These are phyloP conservation scores for Tragopan temminckii DNA, from an alignment of 2,797 vertebrate genomes.

Conservation along the genomic window DNA sequence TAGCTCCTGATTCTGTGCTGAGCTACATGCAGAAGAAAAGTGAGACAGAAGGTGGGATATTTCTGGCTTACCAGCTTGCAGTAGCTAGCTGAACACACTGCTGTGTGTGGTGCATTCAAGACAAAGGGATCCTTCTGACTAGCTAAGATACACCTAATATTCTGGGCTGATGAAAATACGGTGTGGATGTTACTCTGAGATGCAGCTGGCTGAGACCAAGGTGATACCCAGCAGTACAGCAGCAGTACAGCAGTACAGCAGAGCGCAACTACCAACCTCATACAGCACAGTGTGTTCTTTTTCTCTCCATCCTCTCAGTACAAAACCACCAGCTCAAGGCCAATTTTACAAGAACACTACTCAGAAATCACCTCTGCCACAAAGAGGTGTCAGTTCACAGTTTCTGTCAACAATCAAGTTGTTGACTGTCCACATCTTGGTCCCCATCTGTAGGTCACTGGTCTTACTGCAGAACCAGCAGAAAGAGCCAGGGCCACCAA, in stretches of 20 bases:
- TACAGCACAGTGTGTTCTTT: not conserved
- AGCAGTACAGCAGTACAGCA: not conserved
- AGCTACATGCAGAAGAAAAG: not conserved
- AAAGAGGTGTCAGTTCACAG: not conserved
- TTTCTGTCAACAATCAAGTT: not conserved
- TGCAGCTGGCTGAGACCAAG: not conserved
- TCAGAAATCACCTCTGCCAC: not conserved
- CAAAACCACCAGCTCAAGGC: not conserved
- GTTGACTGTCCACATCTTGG: not conserved
- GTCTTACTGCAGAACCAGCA: not conserved
- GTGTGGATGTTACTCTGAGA: not conserved
- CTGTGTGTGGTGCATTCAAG: accelerated
- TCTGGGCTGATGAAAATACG: not conserved
- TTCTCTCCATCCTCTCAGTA: not conserved
- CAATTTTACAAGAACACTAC: not conserved
- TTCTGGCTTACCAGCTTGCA: not conserved
- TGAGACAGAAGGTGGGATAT: not conserved
- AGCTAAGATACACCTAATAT: not conserved
- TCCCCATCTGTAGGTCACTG: not conserved
- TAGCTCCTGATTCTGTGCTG: not conserved
- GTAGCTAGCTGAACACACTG: not conserved
- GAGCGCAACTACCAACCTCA: not conserved
- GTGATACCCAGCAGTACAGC: not conserved
- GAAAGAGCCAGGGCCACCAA: not conserved
- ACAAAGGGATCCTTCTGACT: not conserved